These are phyloP conservation scores for Torymus texanus DNA, from an alignment of 2,888 invertebrate species.

Conservation along the genomic window DNA sequence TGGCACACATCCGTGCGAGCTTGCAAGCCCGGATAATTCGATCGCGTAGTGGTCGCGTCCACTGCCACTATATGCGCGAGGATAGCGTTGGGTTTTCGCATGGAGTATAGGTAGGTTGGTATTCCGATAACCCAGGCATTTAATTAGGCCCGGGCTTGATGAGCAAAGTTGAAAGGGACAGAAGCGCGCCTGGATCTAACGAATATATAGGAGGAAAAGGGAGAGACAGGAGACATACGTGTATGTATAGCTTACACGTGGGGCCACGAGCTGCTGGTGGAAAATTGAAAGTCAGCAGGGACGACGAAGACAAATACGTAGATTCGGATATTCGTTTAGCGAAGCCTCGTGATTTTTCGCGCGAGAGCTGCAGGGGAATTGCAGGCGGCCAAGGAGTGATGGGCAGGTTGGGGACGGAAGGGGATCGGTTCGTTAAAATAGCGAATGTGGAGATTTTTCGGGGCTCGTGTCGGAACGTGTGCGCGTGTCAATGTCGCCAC, in stretches of 20 bases:
- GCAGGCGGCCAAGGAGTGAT: too few relatives aligned
- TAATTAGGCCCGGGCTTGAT: constrained; percentile 61
- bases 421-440: too few relatives aligned
- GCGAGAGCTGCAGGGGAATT: too few relatives aligned
- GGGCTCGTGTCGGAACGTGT: too few relatives aligned
- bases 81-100: too few relatives aligned
- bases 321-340: too few relatives aligned
- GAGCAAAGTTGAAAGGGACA: constrained; percentile 59
- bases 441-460: too few relatives aligned
- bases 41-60: constrained; percentile 1
- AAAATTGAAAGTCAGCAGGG: constrained; percentile 10
- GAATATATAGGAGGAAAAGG: constrained; percentile 4
- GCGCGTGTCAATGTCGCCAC: too few relatives aligned
- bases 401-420: too few relatives aligned
- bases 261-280: not conserved
- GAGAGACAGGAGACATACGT: not conserved
- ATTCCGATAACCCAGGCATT: constrained; percentile 63
- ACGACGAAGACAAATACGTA: too few relatives aligned
- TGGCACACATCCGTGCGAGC: not conserved
- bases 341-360: too few relatives aligned
- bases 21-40: constrained; percentile 35
- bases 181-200: constrained; percentile 3
- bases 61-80: too few relatives aligned
- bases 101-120: not conserved
- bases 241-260: not conserved